Percentiles rank a stretch among this genome's conserved stretches.
Conservation (phyloP, 1,140 invertebrate genomes). For the Solenopsis invicta region DNA sequence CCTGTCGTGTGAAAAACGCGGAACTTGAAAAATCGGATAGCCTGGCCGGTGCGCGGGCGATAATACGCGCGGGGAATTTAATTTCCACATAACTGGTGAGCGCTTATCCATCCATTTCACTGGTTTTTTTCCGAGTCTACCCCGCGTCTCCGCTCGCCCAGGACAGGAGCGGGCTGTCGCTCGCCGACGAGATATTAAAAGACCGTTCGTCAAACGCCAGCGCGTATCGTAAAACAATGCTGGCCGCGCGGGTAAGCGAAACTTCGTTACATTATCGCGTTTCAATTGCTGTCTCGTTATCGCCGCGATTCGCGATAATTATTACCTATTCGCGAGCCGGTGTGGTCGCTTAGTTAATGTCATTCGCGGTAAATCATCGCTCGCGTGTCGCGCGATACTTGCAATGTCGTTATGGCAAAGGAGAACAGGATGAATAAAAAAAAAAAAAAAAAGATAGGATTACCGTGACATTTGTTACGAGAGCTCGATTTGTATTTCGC, state of each 20-base stretch:
- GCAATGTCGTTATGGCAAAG: not conserved
- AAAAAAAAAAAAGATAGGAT: not conserved
- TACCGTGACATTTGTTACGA: not conserved
- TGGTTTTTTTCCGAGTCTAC: not conserved
- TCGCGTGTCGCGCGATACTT: constrained; percentile 23
- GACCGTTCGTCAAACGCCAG: constrained; percentile 44
- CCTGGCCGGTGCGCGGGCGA: not conserved
- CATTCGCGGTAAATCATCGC: constrained; percentile 38
- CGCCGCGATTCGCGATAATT: constrained; percentile 34
- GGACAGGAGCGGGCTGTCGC: not conserved
- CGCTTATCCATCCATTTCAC: constrained; percentile 54
- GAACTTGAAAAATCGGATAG: constrained; percentile 47
- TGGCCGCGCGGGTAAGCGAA: not conserved
- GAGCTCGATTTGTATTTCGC: constrained; percentile 20
- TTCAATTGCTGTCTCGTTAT: constrained; percentile 44
- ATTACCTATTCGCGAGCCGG: not conserved
- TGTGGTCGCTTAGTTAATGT: constrained; percentile 37
- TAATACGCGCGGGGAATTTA: constrained; percentile 47
- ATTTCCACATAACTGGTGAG: constrained; percentile 44
- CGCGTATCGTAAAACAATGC: constrained; percentile 16
- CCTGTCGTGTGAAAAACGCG: constrained; percentile 19
- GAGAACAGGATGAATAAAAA: not conserved
- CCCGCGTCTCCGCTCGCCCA: not conserved
- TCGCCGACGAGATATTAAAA: constrained; percentile 43
- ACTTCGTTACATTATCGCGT: constrained; percentile 38